Evolutionary conservation across 1,140 invertebrate species (phyloP), one percentile per base, ranked within the genome.

Genomic region (Hycleus phaleratus): DNA sequence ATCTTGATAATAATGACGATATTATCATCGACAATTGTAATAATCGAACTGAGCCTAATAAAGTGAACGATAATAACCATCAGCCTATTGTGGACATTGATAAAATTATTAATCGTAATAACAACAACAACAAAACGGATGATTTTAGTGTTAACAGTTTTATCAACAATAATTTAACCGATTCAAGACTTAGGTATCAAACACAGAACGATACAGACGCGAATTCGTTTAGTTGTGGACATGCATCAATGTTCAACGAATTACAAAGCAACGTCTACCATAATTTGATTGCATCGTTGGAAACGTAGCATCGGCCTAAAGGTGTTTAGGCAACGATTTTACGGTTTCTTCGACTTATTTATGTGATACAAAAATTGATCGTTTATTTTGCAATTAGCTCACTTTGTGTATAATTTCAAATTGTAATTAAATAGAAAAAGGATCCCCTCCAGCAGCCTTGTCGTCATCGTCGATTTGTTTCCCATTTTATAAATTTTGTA

Each of bases 191-290:
- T 11, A 61, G 66, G 47, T 62, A 51, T 40, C 46, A 57, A 39
- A 55, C 25, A 46, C 58, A 66, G 49, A 65, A 64, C 26, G 64
- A 66, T 24, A 59, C 65, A 32, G 68, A 66, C 38, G 51, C 65
- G 24, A 69, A 63, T 64, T 63, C 68, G 12, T 79, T 73, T 51
- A 79, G 78, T 43, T 82, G 80, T 66, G 81, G 79, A 26, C 80
- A 81, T 54, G 76, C 78, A 42, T 80, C 79, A 26, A 78, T 82
- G 65, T 78, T 82, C 63, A 77, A 74, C 51, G 81, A 82, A 63
- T 71, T 81, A 49, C 79, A 81, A 68, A 81, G 74, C 44, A 79
- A 78, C 51, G 79, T 81, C 56, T 82, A 80, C 65, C 80, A 81
- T 63, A 79, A 75, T 72, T 68, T 82, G 49, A 81, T 82, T 46